phyloP scores from a whole-genome alignment of 2,888 invertebrate genomes.

The Caenorhabditis wallacei region DNA sequence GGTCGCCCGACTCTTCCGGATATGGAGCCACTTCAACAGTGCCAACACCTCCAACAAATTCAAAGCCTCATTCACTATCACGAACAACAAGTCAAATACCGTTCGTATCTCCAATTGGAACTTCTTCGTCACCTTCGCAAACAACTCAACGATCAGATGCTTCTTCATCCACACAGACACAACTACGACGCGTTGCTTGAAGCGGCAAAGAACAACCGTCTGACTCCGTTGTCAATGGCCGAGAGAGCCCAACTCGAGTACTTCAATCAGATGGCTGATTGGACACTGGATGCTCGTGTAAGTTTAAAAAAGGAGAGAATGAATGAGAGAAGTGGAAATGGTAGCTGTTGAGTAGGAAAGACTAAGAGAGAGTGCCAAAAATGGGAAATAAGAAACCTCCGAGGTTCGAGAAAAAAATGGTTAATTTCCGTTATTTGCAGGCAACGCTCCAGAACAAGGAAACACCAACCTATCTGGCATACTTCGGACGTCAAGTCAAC shows the following conservation, averaged over 20 bases:
- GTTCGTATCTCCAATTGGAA: constrained; percentile 53
- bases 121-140: constrained; percentile 43
- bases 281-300: constrained; percentile 57
- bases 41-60: constrained; percentile 53
- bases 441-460: constrained; percentile 46
- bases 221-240: constrained; percentile 45
- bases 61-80: constrained; percentile 48
- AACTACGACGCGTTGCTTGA: constrained; percentile 38
- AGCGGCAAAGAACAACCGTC: constrained; percentile 37
- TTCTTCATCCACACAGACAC: constrained; percentile 33
- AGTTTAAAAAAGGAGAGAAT: constrained; percentile 4
- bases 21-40: constrained; percentile 41
- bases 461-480: constrained; percentile 29
- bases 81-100: constrained; percentile 58
- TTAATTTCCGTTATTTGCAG: constrained; percentile 50
- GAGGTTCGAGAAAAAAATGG: constrained; percentile 39
- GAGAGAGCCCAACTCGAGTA: constrained; percentile 48
- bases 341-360: neutral
- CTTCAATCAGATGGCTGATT: constrained; percentile 52
- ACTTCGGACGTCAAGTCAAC: constrained; percentile 43
- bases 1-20: constrained; percentile 29
- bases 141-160: constrained; percentile 54
- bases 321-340: neutral
- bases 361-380: neutral
- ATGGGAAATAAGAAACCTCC: constrained; percentile 25